phyloP scores from a whole-genome alignment of 1,140 invertebrate species.

The Periplaneta americana region DNA sequence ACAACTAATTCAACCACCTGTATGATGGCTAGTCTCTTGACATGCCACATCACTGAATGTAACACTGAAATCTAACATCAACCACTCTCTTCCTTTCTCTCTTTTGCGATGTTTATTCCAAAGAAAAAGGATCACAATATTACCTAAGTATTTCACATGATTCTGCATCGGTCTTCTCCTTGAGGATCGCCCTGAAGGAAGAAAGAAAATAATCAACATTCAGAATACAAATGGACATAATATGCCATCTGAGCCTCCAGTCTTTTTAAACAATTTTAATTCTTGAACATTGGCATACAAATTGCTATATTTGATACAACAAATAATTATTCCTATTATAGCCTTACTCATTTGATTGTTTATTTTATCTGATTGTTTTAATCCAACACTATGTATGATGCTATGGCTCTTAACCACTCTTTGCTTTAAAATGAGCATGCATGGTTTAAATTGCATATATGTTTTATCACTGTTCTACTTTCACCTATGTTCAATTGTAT shows the following conservation, averaged over 20 bases:
- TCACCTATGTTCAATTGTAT: too few species aligned
- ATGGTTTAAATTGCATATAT: not conserved
- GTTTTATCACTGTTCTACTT: constrained; percentile 5
- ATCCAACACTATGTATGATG: too few species aligned
- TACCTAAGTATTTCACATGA: constrained; percentile 48
- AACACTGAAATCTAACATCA: not conserved
- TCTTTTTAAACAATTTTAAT: constrained; percentile 9
- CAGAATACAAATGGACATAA: too few species aligned
- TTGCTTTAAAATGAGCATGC: too few species aligned
- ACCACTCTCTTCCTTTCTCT: not conserved
- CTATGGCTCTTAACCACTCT: too few species aligned
- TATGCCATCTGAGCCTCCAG: too few species aligned
- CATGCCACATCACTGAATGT: not conserved
- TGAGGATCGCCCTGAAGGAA: constrained; percentile 49
- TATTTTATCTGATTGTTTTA: too few species aligned
- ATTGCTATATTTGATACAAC: too few species aligned
- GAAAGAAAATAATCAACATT: too few species aligned
- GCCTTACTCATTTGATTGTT: too few species aligned
- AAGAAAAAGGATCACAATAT: not conserved
- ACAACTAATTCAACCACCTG: not conserved
- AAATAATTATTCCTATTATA: too few species aligned
- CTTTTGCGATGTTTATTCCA: not conserved
- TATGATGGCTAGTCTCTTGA: not conserved
- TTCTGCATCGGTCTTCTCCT: constrained; percentile 49
- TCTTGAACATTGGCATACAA: constrained; percentile 9